These are phyloP conservation scores for Dicrostonyx torquatus DNA, from an alignment of 2,797 vertebrate species.

Conservation along the genomic window DNA sequence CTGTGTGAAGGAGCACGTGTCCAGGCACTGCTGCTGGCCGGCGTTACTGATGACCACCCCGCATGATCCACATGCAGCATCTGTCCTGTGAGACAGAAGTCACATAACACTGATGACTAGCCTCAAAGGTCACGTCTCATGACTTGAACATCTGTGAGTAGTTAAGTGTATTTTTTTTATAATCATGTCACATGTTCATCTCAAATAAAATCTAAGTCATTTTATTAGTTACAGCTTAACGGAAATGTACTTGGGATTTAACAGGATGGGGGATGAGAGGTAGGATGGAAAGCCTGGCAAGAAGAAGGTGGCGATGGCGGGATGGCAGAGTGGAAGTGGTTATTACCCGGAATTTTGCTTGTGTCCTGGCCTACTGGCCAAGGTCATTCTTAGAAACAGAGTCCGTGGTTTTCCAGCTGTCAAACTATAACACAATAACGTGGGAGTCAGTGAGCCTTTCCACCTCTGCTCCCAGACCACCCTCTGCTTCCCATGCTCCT, in stretches of 20 bases:
- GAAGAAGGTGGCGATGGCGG: not conserved
- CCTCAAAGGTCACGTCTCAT: not conserved
- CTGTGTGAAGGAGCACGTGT: not conserved
- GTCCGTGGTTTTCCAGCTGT: not conserved
- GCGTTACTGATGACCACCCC: not conserved
- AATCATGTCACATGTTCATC: not conserved
- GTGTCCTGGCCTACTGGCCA: not conserved
- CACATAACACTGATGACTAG: too few species aligned
- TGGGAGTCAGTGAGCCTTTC: not conserved
- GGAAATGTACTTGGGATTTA: conserved; percentile 13
- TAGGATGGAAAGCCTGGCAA: not conserved
- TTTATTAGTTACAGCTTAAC: not conserved
- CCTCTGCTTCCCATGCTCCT: not conserved
- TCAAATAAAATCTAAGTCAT: conserved; percentile 14
- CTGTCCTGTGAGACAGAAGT: not conserved
- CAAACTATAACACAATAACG: not conserved
- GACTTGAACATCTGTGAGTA: not conserved
- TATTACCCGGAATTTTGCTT: too few species aligned
- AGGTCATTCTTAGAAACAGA: not conserved
- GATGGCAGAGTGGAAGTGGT: not conserved
- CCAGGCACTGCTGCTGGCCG: not conserved
- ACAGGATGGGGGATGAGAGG: not conserved
- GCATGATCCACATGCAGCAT: not conserved
- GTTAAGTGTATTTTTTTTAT: not conserved
- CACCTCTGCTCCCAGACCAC: not conserved